phyloP scores from a whole-genome alignment of 2,797 vertebrate genomes.

The Aeoliscus strigatus region DNA sequence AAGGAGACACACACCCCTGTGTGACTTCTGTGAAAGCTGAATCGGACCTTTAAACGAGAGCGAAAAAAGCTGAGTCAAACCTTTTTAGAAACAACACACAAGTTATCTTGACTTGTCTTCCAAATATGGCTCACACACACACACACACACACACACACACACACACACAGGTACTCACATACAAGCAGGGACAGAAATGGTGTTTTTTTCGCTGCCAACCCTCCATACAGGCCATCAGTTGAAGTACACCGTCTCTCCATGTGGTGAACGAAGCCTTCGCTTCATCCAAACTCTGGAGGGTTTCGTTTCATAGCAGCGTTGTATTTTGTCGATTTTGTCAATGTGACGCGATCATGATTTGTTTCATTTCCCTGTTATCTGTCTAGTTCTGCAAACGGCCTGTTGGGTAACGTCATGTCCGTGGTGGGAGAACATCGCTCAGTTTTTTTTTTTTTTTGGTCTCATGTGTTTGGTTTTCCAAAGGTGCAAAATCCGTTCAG shows the following conservation, averaged over 20 bases:
- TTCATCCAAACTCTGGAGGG: neutral
- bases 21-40: constrained; percentile 2
- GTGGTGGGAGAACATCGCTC: constrained; percentile 3
- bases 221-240: too few relatives aligned
- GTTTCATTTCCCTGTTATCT: constrained; percentile 45
- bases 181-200: neutral
- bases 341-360: constrained; percentile 3
- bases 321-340: neutral
- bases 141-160: neutral
- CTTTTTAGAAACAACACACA: constrained; percentile 2
- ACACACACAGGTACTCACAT: neutral
- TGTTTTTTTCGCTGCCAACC: neutral
- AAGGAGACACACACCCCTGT: too few relatives aligned
- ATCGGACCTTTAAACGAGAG: constrained; percentile 4
- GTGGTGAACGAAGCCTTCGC: neutral
- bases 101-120: neutral
- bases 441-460: constrained; percentile 22
- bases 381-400: constrained; percentile 20
- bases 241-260: too few relatives aligned
- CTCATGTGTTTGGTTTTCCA: constrained; percentile 1
- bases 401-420: constrained; percentile 32
- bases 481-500: neutral
- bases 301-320: constrained; percentile 1
- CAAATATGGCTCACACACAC: neutral
- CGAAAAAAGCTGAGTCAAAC: neutral